Percentiles rank a stretch among this genome's conserved stretches.
Conservation (phyloP, 2,888 invertebrate species). For the Eudasyphora cyanicolor region DNA sequence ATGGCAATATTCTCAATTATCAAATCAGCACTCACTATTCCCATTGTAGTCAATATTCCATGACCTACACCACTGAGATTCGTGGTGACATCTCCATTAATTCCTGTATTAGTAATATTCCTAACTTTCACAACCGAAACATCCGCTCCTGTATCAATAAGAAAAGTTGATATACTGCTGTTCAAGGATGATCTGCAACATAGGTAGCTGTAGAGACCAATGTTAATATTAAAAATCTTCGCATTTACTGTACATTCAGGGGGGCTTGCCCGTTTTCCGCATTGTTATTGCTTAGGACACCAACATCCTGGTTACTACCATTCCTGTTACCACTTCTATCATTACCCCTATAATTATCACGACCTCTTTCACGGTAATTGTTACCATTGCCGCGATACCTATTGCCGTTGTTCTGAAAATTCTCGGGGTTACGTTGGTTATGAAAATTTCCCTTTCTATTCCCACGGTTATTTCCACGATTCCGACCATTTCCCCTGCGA, state of each 20-base stretch:
- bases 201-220: no score
- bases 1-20: not conserved
- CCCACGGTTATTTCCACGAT: not conserved
- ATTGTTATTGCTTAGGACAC: not conserved
- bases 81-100: not conserved
- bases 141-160: not conserved
- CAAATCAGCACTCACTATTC: not conserved
- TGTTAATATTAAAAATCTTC: no score
- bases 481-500: not conserved
- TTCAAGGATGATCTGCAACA: no score
- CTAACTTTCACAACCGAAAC: conserved; percentile 6
- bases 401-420: not conserved
- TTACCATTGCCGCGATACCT: not conserved
- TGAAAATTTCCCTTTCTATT: not conserved
- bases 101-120: conserved; percentile 15
- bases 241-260: no score
- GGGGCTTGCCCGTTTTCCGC: no score
- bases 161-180: conserved; percentile 5
- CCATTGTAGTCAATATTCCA: not conserved
- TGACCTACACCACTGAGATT: conserved; percentile 12
- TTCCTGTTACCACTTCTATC: not conserved
- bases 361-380: no score
- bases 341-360: no score
- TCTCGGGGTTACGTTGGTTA: not conserved
- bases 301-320: not conserved